phyloP scores from a whole-genome alignment of 92 coral and sea anemone species.

The Phenganax stokvisi region DNA sequence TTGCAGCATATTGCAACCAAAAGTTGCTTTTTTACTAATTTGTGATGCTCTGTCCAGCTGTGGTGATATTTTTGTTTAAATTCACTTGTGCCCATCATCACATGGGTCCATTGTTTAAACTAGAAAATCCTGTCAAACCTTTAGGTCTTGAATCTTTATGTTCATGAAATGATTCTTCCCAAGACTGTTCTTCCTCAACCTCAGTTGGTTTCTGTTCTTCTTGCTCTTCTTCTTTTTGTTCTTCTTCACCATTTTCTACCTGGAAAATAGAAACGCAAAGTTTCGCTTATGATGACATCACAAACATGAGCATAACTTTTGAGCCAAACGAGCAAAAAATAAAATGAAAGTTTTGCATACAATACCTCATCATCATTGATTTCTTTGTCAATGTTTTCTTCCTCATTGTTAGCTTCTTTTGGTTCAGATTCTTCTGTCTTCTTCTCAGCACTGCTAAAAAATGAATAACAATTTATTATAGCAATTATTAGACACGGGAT shows the following conservation, averaged over 20 bases:
- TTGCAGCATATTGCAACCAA: no score
- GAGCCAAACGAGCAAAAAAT: no score
- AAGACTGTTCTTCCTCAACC: slow-evolving; percentile 62
- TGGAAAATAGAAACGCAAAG: not conserved
- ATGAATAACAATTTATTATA: not conserved
- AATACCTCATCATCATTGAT: not conserved
- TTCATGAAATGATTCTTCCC: slow-evolving; percentile 91
- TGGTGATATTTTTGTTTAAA: no score
- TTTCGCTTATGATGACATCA: no score
- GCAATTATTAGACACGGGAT: not conserved
- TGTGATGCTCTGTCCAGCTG: no score
- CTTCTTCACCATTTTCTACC: slow-evolving; percentile 56
- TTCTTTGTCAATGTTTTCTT: slow-evolving; percentile 41
- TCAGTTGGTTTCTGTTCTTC: not conserved
- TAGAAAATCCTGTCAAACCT: slow-evolving; percentile 45
- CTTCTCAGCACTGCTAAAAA: slow-evolving; percentile 11
- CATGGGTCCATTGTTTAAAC: not conserved
- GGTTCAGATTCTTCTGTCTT: slow-evolving; percentile 29
- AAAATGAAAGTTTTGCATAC: no score
- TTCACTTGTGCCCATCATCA: no score
- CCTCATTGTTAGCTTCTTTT: slow-evolving; percentile 40
- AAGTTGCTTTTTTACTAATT: no score
- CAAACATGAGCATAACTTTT: no score
- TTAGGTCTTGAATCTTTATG: slow-evolving; percentile 85
- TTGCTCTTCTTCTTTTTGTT: slow-evolving; percentile 49